Base-by-base conservation (phyloP, 2,888 invertebrate genomes). In the Acronicta psi region DNA sequence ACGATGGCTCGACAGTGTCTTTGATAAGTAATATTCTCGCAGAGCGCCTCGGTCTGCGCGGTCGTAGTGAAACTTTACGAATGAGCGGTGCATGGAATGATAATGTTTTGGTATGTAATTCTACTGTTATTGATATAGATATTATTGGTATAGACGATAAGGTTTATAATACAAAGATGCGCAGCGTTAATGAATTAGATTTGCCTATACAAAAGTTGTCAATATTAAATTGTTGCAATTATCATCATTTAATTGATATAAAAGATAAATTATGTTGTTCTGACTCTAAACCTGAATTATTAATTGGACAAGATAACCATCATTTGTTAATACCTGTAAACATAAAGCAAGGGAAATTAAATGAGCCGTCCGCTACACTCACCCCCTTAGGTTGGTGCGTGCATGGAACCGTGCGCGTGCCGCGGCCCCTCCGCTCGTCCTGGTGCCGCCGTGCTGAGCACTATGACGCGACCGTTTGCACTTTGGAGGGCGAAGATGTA, bases 281-380 rank as follows among this genome's bases (percentile, higher is more conserved):
- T 10, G 38, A 38, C 10, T 17, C 17, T 10, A 38, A 38, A 17
- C 38, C 38, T 17, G 38, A 38, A 10, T 16, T 38, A 17, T 8
- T 38, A 3, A 17, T 38, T 8, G 38, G 17, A 3, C 38, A 38
- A 38, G 38, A 38, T 16, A 38, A 38, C 10, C 16, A 17, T 38
- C 2, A 18, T 9, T 10, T 38, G 18, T 17, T 38, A 9, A 11
- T 38, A 38, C 38, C 38, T 17, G 7, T 38, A 8, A 17, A 38
- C 16, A 17, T 38, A 4, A 38, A 17, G 16, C 7, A 16, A 38
- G 38, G 38, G 16, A 38, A 17, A 11, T 9, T 16, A 17, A 10
- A 38, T 38, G 38, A 38, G 38, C 38, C 38, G 38, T 38, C 38
- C 17, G 38, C 38, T 38, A 38, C 16, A 17, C 17, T 38, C 3